Percentiles rank a stretch among this genome's conserved stretches.
These are phyloP conservation scores for Spodoptera litura DNA, from an alignment of 1,140 invertebrate genomes.

Conservation along the genomic window DNA sequence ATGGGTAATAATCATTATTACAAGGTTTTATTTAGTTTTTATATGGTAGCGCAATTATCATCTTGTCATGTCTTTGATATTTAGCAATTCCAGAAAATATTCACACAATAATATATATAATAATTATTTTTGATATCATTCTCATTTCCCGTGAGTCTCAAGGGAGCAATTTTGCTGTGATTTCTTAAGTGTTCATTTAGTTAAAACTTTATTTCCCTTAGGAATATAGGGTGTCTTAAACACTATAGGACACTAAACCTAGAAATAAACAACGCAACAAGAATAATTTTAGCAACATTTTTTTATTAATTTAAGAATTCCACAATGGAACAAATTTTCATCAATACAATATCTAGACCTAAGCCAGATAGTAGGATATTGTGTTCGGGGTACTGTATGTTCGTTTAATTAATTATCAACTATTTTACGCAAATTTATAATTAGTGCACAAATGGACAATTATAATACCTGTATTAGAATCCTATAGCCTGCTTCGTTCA, in stretches of 20 bases:
- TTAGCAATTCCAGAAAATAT: too few species aligned
- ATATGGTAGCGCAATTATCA: too few species aligned
- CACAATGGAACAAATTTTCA: constrained; percentile 82
- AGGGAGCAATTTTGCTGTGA: too few species aligned
- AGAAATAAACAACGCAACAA: constrained; percentile 73
- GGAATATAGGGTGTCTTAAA: not conserved
- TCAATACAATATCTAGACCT: constrained; percentile 82
- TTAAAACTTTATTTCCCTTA: too few species aligned
- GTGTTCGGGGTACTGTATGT: constrained; percentile 64
- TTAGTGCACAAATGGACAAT: constrained; percentile 52
- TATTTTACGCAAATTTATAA: constrained; percentile 62
- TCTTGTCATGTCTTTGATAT: too few species aligned
- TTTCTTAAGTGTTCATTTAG: too few species aligned
- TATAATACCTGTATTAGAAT: constrained; percentile 53
- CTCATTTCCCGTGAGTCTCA: too few species aligned
- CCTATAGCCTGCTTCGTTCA: constrained; percentile 42
- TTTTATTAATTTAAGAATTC: constrained; percentile 87
- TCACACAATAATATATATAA: too few species aligned
- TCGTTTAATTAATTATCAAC: constrained; percentile 40
- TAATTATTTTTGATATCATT: too few species aligned
- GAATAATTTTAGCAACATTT: constrained; percentile 86
- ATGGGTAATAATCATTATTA: too few species aligned
- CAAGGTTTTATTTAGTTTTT: too few species aligned
- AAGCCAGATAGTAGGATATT: constrained; percentile 73
- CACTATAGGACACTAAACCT: constrained; percentile 17